Base-by-base conservation (phyloP, 2,888 invertebrate species). In the Stegophylla sp. region DNA sequence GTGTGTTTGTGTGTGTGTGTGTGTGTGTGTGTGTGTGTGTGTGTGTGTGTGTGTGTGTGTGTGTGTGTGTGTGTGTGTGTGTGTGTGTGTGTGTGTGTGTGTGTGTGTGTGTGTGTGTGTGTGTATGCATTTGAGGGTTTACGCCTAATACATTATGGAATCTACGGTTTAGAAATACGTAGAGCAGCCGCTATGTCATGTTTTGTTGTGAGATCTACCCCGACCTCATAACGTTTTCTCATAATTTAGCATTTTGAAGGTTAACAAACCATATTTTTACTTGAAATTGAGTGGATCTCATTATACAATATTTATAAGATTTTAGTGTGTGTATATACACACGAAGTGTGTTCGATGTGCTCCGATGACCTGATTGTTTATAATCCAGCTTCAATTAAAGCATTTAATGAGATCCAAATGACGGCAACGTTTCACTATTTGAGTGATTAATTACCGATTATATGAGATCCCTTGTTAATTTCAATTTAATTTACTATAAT, bases 151-250 rank as follows among this genome's bases (percentile, higher is more conserved):
- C 41, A 20, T 64, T 20, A 20, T 41, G 20, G 12, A 41, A 64
- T 64, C 64, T 41, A 20, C 12, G 12, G 13, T 64, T 41, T 41
- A 64, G 64, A 41, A 64, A 64, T n/a, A n/a, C n/a, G n/a, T 13
- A 17, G 64, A 64, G 64, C 64, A 64, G 64, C n/a, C 61, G 28
- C 12, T 41, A n/a, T 12, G 64, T 64, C n/a, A 17, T 64, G 41
- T 64, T 64, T 41, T 41, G 64, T 43, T 41, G 41, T 64, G 64
- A 20, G 64, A 64, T 64, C 64, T 41, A 64, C 64, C 64, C 41
- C 20, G 64, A 64, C 41, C 64, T 41, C n/a, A 10, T 4, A 41
- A 64, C 61, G 64, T 64, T 64, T 64, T 64, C n/a, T n/a, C 10
- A 34, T 41, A 10, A 20, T n/a, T n/a, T 64, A n/a, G 9, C 41